phyloP scores from a whole-genome alignment of 1,140 invertebrate species.

The Conus betulinus region DNA sequence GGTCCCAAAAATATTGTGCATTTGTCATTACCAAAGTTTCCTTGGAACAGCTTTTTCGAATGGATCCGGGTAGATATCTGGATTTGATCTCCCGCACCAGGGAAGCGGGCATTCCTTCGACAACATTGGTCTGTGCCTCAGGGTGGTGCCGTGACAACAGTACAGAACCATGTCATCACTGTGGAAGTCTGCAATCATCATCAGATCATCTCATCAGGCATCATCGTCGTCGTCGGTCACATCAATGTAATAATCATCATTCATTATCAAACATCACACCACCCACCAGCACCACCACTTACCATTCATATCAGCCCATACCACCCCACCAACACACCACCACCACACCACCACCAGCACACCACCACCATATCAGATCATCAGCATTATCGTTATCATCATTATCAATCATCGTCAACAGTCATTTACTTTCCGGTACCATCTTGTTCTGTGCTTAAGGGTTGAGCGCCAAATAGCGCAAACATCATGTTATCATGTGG shows the following conservation, averaged over 20 bases:
- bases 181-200: conserved; percentile 85
- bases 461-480: too few species aligned
- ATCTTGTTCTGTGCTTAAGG: too few species aligned
- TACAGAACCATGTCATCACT: conserved; percentile 88
- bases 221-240: not conserved
- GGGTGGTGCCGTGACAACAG: conserved; percentile 86
- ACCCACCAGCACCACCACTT: not conserved
- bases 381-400: not conserved
- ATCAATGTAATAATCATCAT: not conserved
- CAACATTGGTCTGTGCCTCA: conserved; percentile 78
- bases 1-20: too few species aligned
- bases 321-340: too few species aligned
- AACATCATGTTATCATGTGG: too few species aligned
- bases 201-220: not conserved
- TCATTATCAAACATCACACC: too few species aligned
- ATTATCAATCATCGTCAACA: not conserved
- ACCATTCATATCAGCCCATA: too few species aligned
- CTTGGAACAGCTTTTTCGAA: conserved; percentile 89
- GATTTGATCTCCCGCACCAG: conserved; percentile 28
- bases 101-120: conserved; percentile 78
- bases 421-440: too few species aligned
- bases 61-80: conserved; percentile 79
- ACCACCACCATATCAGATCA: too few species aligned
- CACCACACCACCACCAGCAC: not conserved
- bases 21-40: conserved; percentile 86